phyloP scores from a whole-genome alignment of 2,797 vertebrate species.

The Carapus acus region DNA sequence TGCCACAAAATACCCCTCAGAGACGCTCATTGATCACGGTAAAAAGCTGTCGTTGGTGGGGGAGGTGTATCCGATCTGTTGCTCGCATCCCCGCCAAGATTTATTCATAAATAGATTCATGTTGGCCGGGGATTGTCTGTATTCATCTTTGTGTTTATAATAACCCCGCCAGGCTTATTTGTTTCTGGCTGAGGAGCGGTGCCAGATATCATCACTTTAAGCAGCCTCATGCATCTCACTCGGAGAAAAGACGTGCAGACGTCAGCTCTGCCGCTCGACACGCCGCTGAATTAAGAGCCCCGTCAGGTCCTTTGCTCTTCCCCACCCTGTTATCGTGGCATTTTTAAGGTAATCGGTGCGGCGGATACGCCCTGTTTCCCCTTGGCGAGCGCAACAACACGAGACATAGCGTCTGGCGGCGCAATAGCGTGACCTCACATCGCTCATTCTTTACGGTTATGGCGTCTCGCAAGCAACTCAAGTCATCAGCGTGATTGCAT shows the following conservation, averaged over 20 bases:
- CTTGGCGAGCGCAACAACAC: too few species aligned
- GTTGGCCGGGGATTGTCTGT: slow-evolving; percentile 27
- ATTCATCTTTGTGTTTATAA: slow-evolving; percentile 36
- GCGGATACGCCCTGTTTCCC: too few species aligned
- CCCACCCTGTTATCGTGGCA: slow-evolving; percentile 1
- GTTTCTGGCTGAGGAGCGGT: slow-evolving; percentile 20
- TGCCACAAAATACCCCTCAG: slow-evolving; percentile 25
- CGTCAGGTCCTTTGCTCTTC: slow-evolving; percentile 1
- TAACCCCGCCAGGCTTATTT: slow-evolving; percentile 34
- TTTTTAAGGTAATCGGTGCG: too few species aligned
- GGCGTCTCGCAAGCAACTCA: too few species aligned
- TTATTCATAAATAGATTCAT: slow-evolving; percentile 40
- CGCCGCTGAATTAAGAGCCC: slow-evolving; percentile 30
- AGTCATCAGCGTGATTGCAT: too few species aligned
- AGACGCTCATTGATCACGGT: slow-evolving; percentile 52
- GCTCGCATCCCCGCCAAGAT: slow-evolving; percentile 20
- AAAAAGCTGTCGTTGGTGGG: slow-evolving; percentile 47
- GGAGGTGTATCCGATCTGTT: slow-evolving; percentile 26
- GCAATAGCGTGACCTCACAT: too few species aligned
- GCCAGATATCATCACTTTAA: slow-evolving; percentile 27
- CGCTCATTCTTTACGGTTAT: too few species aligned
- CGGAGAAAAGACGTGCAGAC: slow-evolving; percentile 37
- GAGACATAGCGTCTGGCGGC: too few species aligned
- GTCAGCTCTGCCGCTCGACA: slow-evolving; percentile 11
- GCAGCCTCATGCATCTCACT: slow-evolving; percentile 30